Conservation (phyloP, 2,113 vertebrate species). For the Melanocharis versteri region DNA sequence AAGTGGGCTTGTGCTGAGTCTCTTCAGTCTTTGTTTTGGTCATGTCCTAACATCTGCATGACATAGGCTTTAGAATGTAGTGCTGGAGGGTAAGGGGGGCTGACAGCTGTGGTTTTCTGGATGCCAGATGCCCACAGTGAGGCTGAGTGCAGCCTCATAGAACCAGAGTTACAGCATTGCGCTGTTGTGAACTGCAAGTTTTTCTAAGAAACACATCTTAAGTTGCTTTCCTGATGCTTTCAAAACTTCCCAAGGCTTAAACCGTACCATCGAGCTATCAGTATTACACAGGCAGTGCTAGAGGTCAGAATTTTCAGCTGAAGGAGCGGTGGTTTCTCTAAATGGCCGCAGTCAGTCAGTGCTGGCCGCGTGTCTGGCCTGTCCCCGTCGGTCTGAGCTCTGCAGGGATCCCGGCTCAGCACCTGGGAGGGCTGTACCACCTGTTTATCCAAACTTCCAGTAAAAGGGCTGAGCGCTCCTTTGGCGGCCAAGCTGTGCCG, state of each 20-base stretch:
- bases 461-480: not conserved
- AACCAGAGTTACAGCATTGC: rapidly evolving
- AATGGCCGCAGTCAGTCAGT: rapidly evolving
- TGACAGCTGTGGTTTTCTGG: not conserved
- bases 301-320: not conserved
- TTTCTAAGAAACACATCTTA: too few relatives aligned
- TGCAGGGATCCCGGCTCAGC: not conserved
- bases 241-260: not conserved
- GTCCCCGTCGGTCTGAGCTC: not conserved
- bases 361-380: rapidly evolving
- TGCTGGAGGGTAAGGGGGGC: not conserved
- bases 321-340: rapidly evolving
- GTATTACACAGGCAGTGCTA: rapidly evolving
- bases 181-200: rapidly evolving
- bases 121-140: not conserved
- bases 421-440: not conserved
- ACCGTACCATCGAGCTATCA: rapidly evolving
- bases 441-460: not conserved
- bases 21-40: not conserved
- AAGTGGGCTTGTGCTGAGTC: not conserved
- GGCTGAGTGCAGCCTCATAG: not conserved
- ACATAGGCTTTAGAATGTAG: not conserved
- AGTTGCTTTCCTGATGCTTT: not conserved
- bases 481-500: rapidly evolving
- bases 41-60: not conserved